Conservation (phyloP, 2,888 invertebrate species). For the Ashinkailepas kermadecensis region DNA sequence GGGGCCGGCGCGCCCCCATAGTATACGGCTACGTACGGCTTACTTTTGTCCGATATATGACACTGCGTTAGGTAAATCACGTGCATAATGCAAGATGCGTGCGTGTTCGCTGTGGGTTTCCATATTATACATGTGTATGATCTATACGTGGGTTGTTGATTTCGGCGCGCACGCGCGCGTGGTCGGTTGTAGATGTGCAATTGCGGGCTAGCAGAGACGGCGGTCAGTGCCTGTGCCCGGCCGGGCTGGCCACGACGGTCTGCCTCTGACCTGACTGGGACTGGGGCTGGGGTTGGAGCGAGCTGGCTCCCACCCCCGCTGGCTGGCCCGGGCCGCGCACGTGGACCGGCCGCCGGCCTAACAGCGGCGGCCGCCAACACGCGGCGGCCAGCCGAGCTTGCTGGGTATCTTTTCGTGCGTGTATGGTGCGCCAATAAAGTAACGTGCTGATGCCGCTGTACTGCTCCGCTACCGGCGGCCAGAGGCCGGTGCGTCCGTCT, state of each 20-base stretch:
- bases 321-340: too few relatives aligned
- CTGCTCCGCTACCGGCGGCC: too few relatives aligned
- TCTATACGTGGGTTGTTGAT: neutral
- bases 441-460: neutral
- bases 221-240: neutral
- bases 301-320: too few relatives aligned
- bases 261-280: neutral
- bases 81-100: neutral
- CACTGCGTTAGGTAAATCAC: neutral
- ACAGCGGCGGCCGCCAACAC: neutral
- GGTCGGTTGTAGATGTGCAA: constrained; percentile 14
- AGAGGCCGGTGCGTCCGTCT: too few relatives aligned
- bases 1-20: neutral
- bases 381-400: neutral
- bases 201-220: neutral
- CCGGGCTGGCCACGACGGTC: too few relatives aligned
- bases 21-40: neutral
- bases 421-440: constrained; percentile 13
- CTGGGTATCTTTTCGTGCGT: neutral
- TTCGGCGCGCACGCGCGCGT: neutral
- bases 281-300: neutral
- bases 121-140: constrained; percentile 18
- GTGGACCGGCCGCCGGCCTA: neutral
- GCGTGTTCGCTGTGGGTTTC: constrained; percentile 5
- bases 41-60: neutral